Conservation (phyloP, 35 echinoderm and acorn worm species). For the Acanthaster planci region DNA sequence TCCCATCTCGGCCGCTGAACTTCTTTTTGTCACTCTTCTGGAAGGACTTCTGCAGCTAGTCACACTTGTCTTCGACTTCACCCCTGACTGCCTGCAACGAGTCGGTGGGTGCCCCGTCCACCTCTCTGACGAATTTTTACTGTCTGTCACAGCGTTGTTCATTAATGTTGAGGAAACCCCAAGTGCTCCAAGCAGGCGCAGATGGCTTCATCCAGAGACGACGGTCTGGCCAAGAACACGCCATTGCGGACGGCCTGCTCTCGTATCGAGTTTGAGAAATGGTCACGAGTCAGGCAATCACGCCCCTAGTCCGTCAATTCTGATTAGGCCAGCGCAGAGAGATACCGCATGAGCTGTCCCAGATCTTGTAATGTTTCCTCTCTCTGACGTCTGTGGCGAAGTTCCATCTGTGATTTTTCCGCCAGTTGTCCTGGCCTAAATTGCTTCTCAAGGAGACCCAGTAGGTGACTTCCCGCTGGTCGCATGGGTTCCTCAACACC, state of each 20-base stretch:
- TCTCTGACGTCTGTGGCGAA: conserved; percentile 13
- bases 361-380: conserved; percentile 27
- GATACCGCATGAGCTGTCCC: background rate
- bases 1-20: background rate
- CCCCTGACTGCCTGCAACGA: too few species aligned
- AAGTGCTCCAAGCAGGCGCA: background rate
- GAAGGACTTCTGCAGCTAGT: too few species aligned
- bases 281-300: background rate
- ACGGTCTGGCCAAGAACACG: background rate
- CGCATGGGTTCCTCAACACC: too few species aligned
- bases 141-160: background rate
- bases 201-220: too few species aligned
- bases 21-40: too few species aligned
- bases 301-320: background rate
- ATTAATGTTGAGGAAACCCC: conserved; percentile 25
- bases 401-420: conserved; percentile 37
- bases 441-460: background rate
- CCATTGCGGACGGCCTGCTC: background rate
- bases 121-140: too few species aligned
- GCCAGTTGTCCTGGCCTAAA: conserved; percentile 41
- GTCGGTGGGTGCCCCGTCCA: too few species aligned
- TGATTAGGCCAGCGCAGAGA: conserved; percentile 5
- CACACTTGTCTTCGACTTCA: too few species aligned
- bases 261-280: background rate
- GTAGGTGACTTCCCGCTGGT: too few species aligned